Base-by-base conservation (phyloP, 2,888 invertebrate genomes). In the Diploptera punctata region DNA sequence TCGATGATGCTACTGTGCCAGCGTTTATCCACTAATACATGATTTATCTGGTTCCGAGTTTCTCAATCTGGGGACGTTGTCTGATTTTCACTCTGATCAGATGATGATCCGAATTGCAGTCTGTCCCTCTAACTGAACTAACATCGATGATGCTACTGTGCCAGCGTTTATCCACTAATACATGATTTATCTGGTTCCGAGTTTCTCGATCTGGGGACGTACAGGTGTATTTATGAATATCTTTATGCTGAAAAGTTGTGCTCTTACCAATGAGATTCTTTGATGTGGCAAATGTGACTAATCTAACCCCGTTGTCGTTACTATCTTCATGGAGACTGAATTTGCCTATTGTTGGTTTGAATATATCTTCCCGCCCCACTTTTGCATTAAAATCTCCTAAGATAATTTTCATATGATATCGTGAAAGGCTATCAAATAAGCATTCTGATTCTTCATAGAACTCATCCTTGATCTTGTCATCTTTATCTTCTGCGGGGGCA, bases 111-210 rank as follows among this genome's bases (percentile, higher is more conserved):
- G 54, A 21, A 21, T 21, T n/a, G 3, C 7, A 7, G n/a, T 54
- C n/a, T 21, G 54, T 24, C 16, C 54, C 54, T 21, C 26, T 21
- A 3, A 16, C 3, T 9, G 19, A 26, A 21, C 65, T 65, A 19
- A 44, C 44, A 65, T 44, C 44, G 5, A 21, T 19, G 3, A 65
- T 5, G 3, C 19, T 43, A 10, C 7, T 43, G 2, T 5, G 4
- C 7, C 19, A 29, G 4, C 65, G 21, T 13, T 13, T 21, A 16
- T 43, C 65, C 19, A 65, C 21, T 21, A 65, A 21, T 43, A 38
- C 24, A 24, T 65, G 65, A 21, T 65, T 44, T 7, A 65, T 43
- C 21, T 65, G 65, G 24, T 65, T 65, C 2, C 3, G 18, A 43
- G 65, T 65, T 2, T 24, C 19, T 18, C 19, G 9, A 31, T 61